Conservation (phyloP, 30 jellyfish, hydroid and myxozoan genomes). For the Chrysaora quinquecirrha region DNA sequence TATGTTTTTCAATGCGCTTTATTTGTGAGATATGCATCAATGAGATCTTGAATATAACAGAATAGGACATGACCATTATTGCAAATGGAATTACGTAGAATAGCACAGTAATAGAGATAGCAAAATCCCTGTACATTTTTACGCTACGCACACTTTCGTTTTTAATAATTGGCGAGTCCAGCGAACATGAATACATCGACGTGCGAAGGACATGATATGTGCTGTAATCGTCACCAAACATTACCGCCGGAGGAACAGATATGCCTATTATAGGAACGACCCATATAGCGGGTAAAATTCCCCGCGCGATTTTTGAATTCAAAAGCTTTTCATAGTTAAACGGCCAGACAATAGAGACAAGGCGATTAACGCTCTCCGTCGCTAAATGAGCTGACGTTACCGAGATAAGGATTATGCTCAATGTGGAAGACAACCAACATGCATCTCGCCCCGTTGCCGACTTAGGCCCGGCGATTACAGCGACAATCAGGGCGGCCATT, state of each 20-base stretch:
- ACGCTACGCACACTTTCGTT: not conserved
- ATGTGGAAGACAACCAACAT: slow-evolving; percentile 39
- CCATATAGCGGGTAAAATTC: slow-evolving; percentile 44
- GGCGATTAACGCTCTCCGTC: slow-evolving; percentile 74
- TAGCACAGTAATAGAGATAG: slow-evolving; percentile 2
- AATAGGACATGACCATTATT: slow-evolving; percentile 66
- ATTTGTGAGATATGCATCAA: slow-evolving; percentile 21
- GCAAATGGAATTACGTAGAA: slow-evolving; percentile 64
- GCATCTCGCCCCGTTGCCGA: slow-evolving; percentile 7
- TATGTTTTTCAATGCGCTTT: slow-evolving; percentile 36
- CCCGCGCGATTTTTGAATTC: not conserved
- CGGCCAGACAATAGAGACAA: slow-evolving; percentile 56
- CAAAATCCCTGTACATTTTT: not conserved
- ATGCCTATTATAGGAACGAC: slow-evolving; percentile 39
- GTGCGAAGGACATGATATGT: slow-evolving; percentile 39
- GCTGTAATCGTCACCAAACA: slow-evolving; percentile 14
- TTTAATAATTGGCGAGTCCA: not conserved
- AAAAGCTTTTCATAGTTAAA: slow-evolving; percentile 33
- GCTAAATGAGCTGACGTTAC: slow-evolving; percentile 76
- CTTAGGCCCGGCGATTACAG: slow-evolving; percentile 44
- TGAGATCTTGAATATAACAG: slow-evolving; percentile 58
- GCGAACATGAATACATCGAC: slow-evolving; percentile 65
- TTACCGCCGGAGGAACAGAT: slow-evolving; percentile 10
- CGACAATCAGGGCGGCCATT: slow-evolving; percentile 4
- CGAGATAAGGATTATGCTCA: slow-evolving; percentile 32